These are phyloP conservation scores for Harmothoe impar DNA, from an alignment of 2,888 invertebrate species.

Conservation along the genomic window DNA sequence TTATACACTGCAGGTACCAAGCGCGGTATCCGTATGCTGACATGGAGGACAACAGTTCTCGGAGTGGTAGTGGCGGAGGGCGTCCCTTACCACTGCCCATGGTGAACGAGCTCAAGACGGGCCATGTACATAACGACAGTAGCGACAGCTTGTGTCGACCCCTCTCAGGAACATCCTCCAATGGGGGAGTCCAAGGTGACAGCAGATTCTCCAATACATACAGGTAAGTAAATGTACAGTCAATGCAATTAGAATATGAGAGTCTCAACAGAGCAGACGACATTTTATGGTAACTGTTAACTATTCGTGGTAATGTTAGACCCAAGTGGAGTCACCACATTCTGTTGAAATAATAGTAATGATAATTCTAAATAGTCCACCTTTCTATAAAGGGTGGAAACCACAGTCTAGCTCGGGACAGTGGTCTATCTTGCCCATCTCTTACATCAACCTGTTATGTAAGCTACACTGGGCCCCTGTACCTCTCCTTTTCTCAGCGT, in stretches of 20 bases:
- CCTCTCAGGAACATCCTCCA: constrained; percentile 44
- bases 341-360: too few relatives aligned
- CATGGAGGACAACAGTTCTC: constrained; percentile 45
- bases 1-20: neutral
- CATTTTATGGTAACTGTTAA: too few relatives aligned
- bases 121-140: constrained; percentile 33
- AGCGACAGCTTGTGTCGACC: constrained; percentile 45
- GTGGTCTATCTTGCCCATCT: too few relatives aligned
- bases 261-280: too few relatives aligned
- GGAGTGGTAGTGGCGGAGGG: constrained; percentile 1
- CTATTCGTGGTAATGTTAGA: too few relatives aligned
- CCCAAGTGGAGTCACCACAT: too few relatives aligned
- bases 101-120: constrained; percentile 35
- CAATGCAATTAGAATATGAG: neutral
- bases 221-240: neutral
- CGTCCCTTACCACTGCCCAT: constrained; percentile 36
- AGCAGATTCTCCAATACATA: neutral
- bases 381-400: too few relatives aligned
- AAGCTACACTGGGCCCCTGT: too few relatives aligned
- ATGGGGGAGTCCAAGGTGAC: neutral
- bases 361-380: too few relatives aligned
- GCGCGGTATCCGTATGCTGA: constrained; percentile 23
- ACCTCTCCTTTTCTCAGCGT: too few relatives aligned
- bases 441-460: too few relatives aligned
- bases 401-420: too few relatives aligned